Evolutionary conservation across 2,888 invertebrate species (phyloP), one percentile per base, ranked within the genome.

Genomic region (Clunio marinus): DNA sequence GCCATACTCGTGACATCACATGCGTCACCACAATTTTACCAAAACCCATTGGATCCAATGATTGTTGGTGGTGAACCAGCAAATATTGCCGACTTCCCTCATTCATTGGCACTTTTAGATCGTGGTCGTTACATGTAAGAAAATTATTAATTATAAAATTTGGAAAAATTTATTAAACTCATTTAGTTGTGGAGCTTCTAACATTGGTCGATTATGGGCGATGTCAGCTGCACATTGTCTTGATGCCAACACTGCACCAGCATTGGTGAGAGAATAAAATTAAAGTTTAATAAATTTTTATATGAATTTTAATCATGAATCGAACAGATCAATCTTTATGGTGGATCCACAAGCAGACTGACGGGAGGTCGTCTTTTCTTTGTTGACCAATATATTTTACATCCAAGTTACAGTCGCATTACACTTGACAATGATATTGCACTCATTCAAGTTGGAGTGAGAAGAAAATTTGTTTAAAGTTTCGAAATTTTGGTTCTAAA

Each of bases 171-270:
- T 32, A 32, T 7, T 4, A 7, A 32, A 7, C 32, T 32, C 3
- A 45, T 45, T 15, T 24, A 24, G 37, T n/a, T 62, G 63, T 46
- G 66, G 66, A 7, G 66, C 66, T 24, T 55, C 51, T 3, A 46
- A 46, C 5, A 55, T 66, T 15, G 20, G 25, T 20, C 25, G 66
- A n/a, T 10, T 28, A 5, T 66, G 22, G 22, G 66, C 66, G 13
- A 35, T 66, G 15, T 8, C 66, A 17, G 66, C 66, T 1, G 66
- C 66, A 13, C 66, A 66, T 66, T 66, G 66, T n/a, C 20, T 66
- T 5, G 66, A 51, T 13, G 10, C 15, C 7, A 13, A 2, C 1
- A 22, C 35, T 13, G 13, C 55, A 13, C 25, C 51, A 22, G 7
- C 3, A 5, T n/a, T 55, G 5, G 27, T 45, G 13, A n/a, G 7